These are phyloP conservation scores for Leucania comma DNA, from an alignment of 2,888 invertebrate species.

Conservation along the genomic window DNA sequence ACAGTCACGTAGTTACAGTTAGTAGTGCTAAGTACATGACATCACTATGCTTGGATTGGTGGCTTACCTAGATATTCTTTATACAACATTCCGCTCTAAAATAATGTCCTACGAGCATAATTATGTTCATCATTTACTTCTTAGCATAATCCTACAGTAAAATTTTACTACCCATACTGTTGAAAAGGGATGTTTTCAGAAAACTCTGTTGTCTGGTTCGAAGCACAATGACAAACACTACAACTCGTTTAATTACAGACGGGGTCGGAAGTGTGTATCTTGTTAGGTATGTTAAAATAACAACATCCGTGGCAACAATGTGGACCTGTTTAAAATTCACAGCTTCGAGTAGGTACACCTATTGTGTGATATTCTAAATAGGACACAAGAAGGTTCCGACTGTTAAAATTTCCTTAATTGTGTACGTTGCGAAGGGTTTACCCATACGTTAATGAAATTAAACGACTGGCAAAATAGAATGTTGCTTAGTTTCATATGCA, in stretches of 20 bases:
- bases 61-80: neutral
- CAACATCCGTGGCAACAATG: constrained; percentile 36
- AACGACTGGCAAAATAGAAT: constrained; percentile 29
- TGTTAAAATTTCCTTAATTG: constrained; percentile 56
- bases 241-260: constrained; percentile 33
- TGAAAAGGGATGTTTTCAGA: neutral
- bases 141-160: neutral
- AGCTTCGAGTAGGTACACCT: constrained; percentile 24
- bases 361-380: constrained; percentile 55
- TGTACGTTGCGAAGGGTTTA: constrained; percentile 32
- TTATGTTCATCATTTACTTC: neutral
- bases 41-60: neutral
- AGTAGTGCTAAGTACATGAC: too few species aligned
- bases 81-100: neutral
- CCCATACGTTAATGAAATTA: constrained; percentile 46
- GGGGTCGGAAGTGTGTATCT: constrained; percentile 47
- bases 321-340: constrained; percentile 55
- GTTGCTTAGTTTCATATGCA: constrained; percentile 5
- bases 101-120: neutral
- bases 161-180: neutral
- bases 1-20: too few species aligned
- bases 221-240: constrained; percentile 14
- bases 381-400: constrained; percentile 44
- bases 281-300: constrained; percentile 42
- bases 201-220: neutral